Evolutionary conservation across 2,888 invertebrate genomes (phyloP).

Genomic region (Carcina quercana): DNA sequence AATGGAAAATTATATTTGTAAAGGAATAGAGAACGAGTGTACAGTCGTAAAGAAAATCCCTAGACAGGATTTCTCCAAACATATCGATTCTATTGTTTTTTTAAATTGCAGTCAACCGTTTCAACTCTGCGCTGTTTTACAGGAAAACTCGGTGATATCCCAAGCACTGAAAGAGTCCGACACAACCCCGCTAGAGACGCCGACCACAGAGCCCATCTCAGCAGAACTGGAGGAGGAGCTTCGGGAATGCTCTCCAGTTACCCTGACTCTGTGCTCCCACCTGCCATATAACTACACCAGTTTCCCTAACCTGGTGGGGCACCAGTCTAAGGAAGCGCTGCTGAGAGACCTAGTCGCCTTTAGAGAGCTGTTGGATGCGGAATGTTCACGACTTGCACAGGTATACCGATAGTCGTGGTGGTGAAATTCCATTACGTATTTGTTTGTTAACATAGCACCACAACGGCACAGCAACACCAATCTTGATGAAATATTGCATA

Average conservation of each 20-base stretch:
- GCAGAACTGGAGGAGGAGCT: conserved; percentile 70
- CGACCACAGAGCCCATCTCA: conserved; percentile 52
- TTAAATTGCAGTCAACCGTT: too few species aligned
- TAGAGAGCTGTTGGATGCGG: conserved; percentile 91
- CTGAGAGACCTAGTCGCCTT: conserved; percentile 84
- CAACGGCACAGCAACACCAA: too few species aligned
- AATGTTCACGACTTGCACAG: conserved; percentile 90
- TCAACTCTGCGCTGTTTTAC: conserved; percentile 21
- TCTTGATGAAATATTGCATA: too few species aligned
- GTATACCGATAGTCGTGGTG: conserved; percentile 28
- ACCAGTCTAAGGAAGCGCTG: conserved; percentile 77
- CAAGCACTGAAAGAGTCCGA: conserved; percentile 54
- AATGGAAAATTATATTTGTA: too few species aligned
- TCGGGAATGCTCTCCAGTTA: conserved; percentile 80
- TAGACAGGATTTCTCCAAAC: too few species aligned
- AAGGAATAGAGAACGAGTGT: too few species aligned
- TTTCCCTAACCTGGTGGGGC: conserved; percentile 87
- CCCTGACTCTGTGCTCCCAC: conserved; percentile 80
- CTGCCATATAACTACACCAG: conserved; percentile 87
- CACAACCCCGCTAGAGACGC: conserved; percentile 43
- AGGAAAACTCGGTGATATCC: conserved; percentile 66
- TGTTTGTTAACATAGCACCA: too few species aligned
- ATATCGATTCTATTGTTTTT: too few species aligned
- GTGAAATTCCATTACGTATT: background rate
- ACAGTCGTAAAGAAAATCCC: too few species aligned